Percentiles rank a stretch among this genome's conserved stretches.
phyloP scores from a whole-genome alignment of 2,888 invertebrate genomes.

The Polymixis lichenea region DNA sequence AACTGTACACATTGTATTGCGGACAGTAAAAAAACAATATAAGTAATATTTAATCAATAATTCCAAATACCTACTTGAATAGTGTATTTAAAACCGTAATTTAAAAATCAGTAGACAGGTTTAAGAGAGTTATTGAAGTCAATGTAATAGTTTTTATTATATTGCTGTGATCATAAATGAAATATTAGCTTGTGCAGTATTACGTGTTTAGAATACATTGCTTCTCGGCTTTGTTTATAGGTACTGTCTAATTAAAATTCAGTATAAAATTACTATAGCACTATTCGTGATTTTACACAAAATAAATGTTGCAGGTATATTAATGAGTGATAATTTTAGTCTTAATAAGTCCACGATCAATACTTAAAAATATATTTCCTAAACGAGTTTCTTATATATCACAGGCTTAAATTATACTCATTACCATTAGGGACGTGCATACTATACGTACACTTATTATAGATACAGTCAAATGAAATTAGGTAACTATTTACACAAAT shows the following conservation, averaged over 20 bases:
- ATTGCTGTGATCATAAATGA: conserved; percentile 59
- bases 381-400: conserved; percentile 89
- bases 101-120: conserved; percentile 21
- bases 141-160: conserved; percentile 43
- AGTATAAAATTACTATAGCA: conserved; percentile 36
- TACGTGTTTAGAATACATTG: conserved; percentile 44
- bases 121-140: conserved; percentile 52
- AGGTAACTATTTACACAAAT: conserved; percentile 90
- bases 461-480: conserved; percentile 86
- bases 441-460: conserved; percentile 88
- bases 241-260: conserved; percentile 29
- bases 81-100: not conserved
- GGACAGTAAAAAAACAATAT: not conserved
- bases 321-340: conserved; percentile 69
- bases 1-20: not conserved
- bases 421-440: conserved; percentile 89
- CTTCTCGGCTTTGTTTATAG: conserved; percentile 33
- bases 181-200: conserved; percentile 56
- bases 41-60: not conserved
- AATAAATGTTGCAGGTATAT: conserved; percentile 58
- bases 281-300: conserved; percentile 50
- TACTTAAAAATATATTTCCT: conserved; percentile 83
- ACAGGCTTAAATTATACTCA: conserved; percentile 90
- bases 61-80: not conserved
- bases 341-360: conserved; percentile 76